Evolutionary conservation across 2,888 invertebrate species (phyloP), one percentile per base, ranked within the genome.

Genomic region (Drosophila prostipennis): DNA sequence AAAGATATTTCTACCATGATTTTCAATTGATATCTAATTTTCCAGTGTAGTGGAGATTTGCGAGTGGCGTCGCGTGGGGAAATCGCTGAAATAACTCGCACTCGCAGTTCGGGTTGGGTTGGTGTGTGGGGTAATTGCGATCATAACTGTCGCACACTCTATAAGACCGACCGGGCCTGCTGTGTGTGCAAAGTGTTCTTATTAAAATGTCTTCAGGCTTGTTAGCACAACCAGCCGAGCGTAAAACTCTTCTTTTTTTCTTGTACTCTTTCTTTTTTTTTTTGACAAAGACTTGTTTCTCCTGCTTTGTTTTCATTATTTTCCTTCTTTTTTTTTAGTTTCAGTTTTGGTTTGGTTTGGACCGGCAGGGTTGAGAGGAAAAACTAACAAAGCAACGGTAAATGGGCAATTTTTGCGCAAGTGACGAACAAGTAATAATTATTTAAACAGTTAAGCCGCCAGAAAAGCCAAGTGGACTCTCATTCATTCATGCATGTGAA

Each of bases 341-440:
- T 29, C 8, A 29, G 29, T 29, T 46, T 23, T 16, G 37, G 46
- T 46, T 23, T 16, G 37, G 46, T 65, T 54, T 67, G 34, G 61
- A 61, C 16, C 61, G 61, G 8, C 61, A 63, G 61, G 61, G 68
- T 67, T 39, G 54, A 29, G 65, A 54, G 65, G 48, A 54, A 65
- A 65, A 65, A 65, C 65, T 65, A 65, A 65, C 65, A 72, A 72
- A 71, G 73, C 64, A 71, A 71, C 70, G 70, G 70, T 71, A 73
- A 71, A 71, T 72, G 70, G 70, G 70, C 70, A 71, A 71, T 71
- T 71, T 65, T 71, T 72, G 70, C 70, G 73, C 70, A 71, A 71
- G 73, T 71, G 70, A 71, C 64, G 73, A 71, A 71, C 70, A 71
- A 71, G 70, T 71, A 71, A 71, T 71, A 71, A 71, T 71, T 71